Conservation (phyloP, 2,888 invertebrate genomes). For the Eurois occulta region DNA sequence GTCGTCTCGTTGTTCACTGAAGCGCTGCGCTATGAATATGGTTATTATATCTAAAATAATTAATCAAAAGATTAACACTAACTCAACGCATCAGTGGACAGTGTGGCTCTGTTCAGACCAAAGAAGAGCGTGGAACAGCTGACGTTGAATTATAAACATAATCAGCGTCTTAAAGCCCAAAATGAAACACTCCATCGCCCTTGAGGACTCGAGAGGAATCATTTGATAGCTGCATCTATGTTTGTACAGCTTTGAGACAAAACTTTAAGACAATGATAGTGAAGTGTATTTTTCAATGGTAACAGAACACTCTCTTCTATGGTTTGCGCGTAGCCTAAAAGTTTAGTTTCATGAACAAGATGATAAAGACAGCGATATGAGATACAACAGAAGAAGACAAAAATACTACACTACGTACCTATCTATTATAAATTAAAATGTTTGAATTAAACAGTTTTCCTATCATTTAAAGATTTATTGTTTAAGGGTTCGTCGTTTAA, state of each 20-base stretch:
- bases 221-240: no score
- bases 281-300: neutral
- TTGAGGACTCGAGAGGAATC: neutral
- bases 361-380: neutral
- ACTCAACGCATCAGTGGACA: constrained; percentile 17
- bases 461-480: constrained; percentile 17
- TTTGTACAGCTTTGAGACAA: neutral
- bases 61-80: neutral
- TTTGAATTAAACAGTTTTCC: constrained; percentile 8
- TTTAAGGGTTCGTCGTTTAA: constrained; percentile 1
- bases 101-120: neutral
- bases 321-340: neutral
- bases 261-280: neutral
- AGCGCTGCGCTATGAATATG: neutral
- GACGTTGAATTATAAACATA: neutral
- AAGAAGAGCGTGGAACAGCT: neutral
- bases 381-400: constrained; percentile 1
- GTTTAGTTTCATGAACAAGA: constrained; percentile 9
- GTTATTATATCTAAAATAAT: neutral
- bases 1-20: constrained; percentile 9
- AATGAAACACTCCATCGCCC: neutral
- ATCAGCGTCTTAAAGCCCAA: neutral
- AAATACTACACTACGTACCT: constrained; percentile 45
- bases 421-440: constrained; percentile 31
- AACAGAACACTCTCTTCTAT: neutral